Conservation (phyloP, 2,113 vertebrate species). For the Indicator maculatus region DNA sequence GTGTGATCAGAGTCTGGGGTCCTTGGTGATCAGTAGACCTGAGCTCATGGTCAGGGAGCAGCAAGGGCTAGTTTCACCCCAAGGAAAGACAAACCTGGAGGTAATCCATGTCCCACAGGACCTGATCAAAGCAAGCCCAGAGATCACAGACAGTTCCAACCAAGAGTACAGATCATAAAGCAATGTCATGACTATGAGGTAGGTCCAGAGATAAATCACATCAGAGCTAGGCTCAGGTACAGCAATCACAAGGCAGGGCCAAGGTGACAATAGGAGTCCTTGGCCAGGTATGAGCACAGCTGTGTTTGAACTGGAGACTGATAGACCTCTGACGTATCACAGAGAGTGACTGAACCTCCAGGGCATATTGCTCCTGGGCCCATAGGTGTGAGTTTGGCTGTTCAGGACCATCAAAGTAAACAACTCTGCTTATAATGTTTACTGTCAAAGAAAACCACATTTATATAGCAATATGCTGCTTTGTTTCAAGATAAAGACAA, state of each 20-base stretch:
- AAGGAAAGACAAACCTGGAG: background rate
- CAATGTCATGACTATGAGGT: background rate
- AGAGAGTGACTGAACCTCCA: background rate
- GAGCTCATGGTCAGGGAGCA: too few species aligned
- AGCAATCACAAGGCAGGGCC: background rate
- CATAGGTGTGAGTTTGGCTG: background rate
- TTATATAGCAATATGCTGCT: background rate
- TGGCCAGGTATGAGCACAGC: too few species aligned
- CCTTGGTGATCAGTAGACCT: rapidly evolving
- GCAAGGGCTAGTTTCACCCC: background rate
- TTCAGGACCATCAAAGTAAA: background rate
- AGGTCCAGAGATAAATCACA: background rate
- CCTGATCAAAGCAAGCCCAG: background rate
- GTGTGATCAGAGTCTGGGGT: rapidly evolving
- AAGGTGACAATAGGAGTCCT: constrained; percentile 11
- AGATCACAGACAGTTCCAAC: background rate
- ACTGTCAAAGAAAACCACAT: background rate
- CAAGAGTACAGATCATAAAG: background rate
- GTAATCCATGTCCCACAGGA: background rate
- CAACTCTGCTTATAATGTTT: background rate
- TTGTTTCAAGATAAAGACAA: background rate
- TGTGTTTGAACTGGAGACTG: background rate
- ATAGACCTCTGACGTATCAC: background rate
- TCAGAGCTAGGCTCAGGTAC: background rate
- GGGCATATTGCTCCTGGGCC: background rate